phyloP scores from a whole-genome alignment of 2,888 invertebrate species.

The Cataglyphis livida region DNA sequence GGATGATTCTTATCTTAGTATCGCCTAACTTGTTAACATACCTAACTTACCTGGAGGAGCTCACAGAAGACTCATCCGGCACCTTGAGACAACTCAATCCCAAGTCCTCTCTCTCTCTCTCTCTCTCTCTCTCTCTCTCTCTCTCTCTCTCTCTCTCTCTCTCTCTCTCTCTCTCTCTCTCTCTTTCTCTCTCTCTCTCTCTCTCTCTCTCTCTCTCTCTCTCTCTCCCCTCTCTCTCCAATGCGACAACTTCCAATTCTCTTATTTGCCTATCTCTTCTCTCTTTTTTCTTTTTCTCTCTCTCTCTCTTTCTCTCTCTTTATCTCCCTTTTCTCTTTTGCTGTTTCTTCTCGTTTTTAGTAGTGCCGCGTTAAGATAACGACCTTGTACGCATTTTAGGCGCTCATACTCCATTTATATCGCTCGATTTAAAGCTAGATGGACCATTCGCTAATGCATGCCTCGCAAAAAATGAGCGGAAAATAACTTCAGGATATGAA shows the following conservation, averaged over 20 bases:
- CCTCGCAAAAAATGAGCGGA: constrained; percentile 71
- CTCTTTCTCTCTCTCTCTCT: constrained; percentile 46
- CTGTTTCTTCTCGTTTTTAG: constrained; percentile 71
- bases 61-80: constrained; percentile 76
- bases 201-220: constrained; percentile 45
- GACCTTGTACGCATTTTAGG: constrained; percentile 76
- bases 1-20: constrained; percentile 84
- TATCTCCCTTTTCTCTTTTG: constrained; percentile 36
- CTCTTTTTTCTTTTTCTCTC: constrained; percentile 35
- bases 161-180: constrained; percentile 54
- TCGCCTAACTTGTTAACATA: constrained; percentile 85
- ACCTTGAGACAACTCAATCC: constrained; percentile 80
- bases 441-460: constrained; percentile 76
- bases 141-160: constrained; percentile 52
- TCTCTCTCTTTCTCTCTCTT: constrained; percentile 35
- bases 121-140: constrained; percentile 48
- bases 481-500: constrained; percentile 69
- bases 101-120: constrained; percentile 42
- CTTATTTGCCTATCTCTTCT: constrained; percentile 49
- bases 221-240: constrained; percentile 54
- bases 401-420: constrained; percentile 72
- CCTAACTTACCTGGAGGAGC: constrained; percentile 80
- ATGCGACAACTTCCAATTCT: constrained; percentile 39
- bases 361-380: constrained; percentile 79
- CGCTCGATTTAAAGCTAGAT: constrained; percentile 70